Percentiles rank a stretch among this genome's conserved stretches.
Conservation (phyloP, 1,140 invertebrate genomes). For the Lordiphosa mommai region DNA sequence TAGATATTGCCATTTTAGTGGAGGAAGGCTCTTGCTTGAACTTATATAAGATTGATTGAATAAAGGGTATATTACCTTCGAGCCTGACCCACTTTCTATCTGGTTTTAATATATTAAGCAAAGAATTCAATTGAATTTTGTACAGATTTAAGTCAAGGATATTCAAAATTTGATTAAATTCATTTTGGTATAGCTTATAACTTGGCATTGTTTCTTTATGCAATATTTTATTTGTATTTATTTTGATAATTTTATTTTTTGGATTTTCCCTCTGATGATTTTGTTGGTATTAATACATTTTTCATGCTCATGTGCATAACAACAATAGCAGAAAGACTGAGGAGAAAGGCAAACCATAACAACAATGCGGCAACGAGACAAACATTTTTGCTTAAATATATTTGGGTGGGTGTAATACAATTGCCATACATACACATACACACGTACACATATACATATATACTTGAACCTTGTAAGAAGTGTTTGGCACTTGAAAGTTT, state of each 20-base stretch:
- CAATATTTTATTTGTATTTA: conserved; percentile 12
- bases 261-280: neutral
- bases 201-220: conserved; percentile 15
- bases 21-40: too few relatives aligned
- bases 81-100: too few relatives aligned
- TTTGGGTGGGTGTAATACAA: conserved; percentile 15
- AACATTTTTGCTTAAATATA: conserved; percentile 8
- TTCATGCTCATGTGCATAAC: conserved; percentile 64
- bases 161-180: too few relatives aligned
- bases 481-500: conserved; percentile 49
- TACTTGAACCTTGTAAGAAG: conserved; percentile 27
- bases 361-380: conserved; percentile 39
- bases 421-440: conserved; percentile 17
- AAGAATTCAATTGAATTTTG: too few relatives aligned
- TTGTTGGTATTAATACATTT: conserved; percentile 46
- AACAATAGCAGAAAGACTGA: conserved; percentile 12
- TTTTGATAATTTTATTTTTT: conserved; percentile 15
- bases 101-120: too few relatives aligned
- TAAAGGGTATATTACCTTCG: too few relatives aligned
- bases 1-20: too few relatives aligned
- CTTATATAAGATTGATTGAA: too few relatives aligned
- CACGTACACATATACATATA: conserved; percentile 6
- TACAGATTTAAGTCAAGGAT: too few relatives aligned
- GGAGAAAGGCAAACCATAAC: conserved; percentile 13
- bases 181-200: too few relatives aligned